These are phyloP conservation scores for Hemicrepidius hirtus DNA, from an alignment of 2,888 invertebrate genomes.

Conservation along the genomic window DNA sequence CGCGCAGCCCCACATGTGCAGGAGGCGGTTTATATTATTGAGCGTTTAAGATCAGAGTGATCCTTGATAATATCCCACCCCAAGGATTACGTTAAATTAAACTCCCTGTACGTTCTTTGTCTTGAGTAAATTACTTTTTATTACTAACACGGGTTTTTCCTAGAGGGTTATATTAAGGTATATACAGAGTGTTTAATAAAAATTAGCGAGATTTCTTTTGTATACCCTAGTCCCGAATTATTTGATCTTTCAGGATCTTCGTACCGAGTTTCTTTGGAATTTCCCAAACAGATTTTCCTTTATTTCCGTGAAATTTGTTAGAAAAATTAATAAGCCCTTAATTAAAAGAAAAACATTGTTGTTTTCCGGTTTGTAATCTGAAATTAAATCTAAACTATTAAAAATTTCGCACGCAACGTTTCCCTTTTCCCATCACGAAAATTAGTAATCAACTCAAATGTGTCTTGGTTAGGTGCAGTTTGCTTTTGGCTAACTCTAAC, in stretches of 20 bases:
- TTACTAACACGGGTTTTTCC: constrained; percentile 13
- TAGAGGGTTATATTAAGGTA: constrained; percentile 16
- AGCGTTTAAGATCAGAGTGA: constrained; percentile 26
- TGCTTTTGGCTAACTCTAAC: background rate
- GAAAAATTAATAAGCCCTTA: too few species aligned
- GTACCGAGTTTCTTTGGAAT: too few species aligned
- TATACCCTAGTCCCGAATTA: too few species aligned
- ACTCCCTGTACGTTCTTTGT: constrained; percentile 9
- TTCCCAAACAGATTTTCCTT: too few species aligned
- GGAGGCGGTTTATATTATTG: constrained; percentile 35
- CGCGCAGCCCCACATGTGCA: constrained; percentile 26
- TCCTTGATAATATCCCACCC: constrained; percentile 23
- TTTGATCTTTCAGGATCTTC: too few species aligned
- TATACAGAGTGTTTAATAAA: background rate
- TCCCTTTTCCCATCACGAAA: constrained; percentile 8
- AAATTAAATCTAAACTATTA: constrained; percentile 24
- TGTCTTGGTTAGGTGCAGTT: constrained; percentile 10
- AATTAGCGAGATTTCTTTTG: too few species aligned
- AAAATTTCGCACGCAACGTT: constrained; percentile 22
- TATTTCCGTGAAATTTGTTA: too few species aligned
- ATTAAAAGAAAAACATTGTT: background rate
- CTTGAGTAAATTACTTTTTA: constrained; percentile 19
- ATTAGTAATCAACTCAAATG: constrained; percentile 20
- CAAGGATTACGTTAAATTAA: constrained; percentile 22
- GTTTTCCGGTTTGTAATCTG: constrained; percentile 8